Evolutionary conservation across 2,797 vertebrate genomes (phyloP).

Genomic region (Centropyge bicolor): DNA sequence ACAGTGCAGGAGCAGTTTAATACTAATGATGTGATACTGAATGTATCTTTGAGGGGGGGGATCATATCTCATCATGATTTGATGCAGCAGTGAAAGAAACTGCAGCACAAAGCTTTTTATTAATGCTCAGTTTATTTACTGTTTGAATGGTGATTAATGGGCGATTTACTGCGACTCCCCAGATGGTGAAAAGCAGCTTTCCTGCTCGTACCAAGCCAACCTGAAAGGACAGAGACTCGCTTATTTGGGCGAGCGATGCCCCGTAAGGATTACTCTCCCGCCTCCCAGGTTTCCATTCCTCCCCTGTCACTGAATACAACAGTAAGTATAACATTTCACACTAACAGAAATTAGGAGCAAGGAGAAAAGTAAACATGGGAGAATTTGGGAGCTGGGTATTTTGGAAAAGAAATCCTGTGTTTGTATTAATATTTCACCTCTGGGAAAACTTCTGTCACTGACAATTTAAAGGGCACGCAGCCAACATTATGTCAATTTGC

Average conservation of each 20-base stretch:
- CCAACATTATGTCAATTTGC: slow-evolving; percentile 83
- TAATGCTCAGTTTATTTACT: slow-evolving; percentile 34
- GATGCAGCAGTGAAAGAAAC: slow-evolving; percentile 11
- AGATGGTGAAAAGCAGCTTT: slow-evolving; percentile 31
- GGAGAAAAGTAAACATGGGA: slow-evolving; percentile 81
- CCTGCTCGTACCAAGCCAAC: slow-evolving; percentile 26
- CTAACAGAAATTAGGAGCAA: slow-evolving; percentile 80
- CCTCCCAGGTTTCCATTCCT: slow-evolving; percentile 55
- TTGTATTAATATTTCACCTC: slow-evolving; percentile 85
- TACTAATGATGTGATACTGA: background rate
- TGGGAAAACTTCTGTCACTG: slow-evolving; percentile 86
- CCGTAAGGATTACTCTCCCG: slow-evolving; percentile 36
- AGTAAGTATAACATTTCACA: slow-evolving; percentile 80
- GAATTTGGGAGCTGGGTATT: slow-evolving; percentile 80
- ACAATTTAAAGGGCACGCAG: slow-evolving; percentile 79
- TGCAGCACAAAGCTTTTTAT: slow-evolving; percentile 39
- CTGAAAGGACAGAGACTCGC: slow-evolving; percentile 48
- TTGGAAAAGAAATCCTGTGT: slow-evolving; percentile 83
- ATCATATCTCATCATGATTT: slow-evolving; percentile 1
- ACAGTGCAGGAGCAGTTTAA: background rate
- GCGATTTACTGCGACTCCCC: slow-evolving; percentile 20
- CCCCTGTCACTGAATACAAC: slow-evolving; percentile 72
- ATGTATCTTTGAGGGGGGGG: background rate
- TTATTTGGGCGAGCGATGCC: slow-evolving; percentile 45
- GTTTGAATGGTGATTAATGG: slow-evolving; percentile 35